Conservation (phyloP, 2,113 vertebrate genomes). For the Pseudopipra pipra region DNA sequence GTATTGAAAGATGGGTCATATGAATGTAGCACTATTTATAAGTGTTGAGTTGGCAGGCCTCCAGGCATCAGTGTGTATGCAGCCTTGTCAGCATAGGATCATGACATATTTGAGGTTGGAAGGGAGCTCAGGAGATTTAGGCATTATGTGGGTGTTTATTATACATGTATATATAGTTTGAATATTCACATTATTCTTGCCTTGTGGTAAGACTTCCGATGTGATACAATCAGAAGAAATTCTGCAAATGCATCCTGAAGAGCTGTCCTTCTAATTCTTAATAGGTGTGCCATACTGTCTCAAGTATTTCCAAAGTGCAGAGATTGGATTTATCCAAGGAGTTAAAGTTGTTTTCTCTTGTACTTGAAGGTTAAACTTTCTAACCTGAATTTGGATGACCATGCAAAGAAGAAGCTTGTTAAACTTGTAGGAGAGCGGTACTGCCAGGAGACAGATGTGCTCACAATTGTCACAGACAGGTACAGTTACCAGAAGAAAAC, state of each 20-base stretch:
- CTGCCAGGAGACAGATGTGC: constrained; percentile 79
- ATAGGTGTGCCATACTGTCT: neutral
- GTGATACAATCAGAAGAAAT: neutral
- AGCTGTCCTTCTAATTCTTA: neutral
- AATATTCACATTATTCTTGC: neutral
- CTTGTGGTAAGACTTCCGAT: neutral
- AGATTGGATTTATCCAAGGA: neutral
- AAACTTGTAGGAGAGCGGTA: constrained; percentile 88
- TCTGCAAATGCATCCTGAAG: neutral
- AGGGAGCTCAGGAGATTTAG: neutral
- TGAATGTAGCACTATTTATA: neutral
- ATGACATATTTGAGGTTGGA: neutral
- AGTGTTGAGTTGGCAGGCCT: neutral
- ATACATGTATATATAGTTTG: neutral
- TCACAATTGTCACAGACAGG: constrained; percentile 90
- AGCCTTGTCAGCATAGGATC: neutral
- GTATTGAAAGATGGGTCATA: neutral
- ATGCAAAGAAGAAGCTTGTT: constrained; percentile 90
- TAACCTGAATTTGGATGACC: constrained; percentile 90
- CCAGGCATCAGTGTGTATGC: neutral
- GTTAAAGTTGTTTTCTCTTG: constrained; percentile 3
- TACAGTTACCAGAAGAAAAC: constrained; percentile 27
- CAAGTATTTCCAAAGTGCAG: neutral
- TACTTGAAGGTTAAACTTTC: constrained; percentile 86
- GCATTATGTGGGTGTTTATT: neutral